Percentiles rank a stretch among this genome's conserved stretches.
phyloP scores from a whole-genome alignment of 1,140 invertebrate species.

The Armadillidium nasatum region DNA sequence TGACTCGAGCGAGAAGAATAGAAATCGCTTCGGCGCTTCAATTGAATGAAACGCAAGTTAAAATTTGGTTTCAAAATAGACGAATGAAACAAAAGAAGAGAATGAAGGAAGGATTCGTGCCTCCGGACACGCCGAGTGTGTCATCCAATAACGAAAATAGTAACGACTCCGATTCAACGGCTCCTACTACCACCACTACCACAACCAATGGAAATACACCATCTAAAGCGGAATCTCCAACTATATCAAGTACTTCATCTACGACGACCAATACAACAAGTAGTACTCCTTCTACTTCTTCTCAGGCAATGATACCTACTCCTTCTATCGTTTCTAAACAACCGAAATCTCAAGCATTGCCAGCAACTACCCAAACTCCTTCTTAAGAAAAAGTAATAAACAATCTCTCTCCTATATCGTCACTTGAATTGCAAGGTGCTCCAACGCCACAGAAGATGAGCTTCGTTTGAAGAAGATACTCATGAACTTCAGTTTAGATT shows the following conservation, averaged over 20 bases:
- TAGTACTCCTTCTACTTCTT: constrained; percentile 23
- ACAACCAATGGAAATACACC: constrained; percentile 21
- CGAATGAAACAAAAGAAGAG: constrained; percentile 91
- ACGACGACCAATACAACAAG: constrained; percentile 31
- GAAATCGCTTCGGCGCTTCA: constrained; percentile 94
- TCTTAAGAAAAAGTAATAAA: constrained; percentile 28
- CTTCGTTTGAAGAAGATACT: too few relatives aligned
- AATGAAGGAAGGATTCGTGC: constrained; percentile 81
- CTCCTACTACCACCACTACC: constrained; percentile 32
- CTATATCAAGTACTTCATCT: constrained; percentile 4
- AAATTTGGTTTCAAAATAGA: constrained; percentile 89
- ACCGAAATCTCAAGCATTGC: constrained; percentile 43
- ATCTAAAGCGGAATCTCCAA: constrained; percentile 21
- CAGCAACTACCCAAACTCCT: constrained; percentile 42
- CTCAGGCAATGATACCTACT: constrained; percentile 29
- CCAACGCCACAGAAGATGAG: not conserved
- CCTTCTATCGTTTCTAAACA: constrained; percentile 34
- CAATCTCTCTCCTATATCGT: not conserved
- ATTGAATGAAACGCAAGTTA: constrained; percentile 91
- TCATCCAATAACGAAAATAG: constrained; percentile 43
- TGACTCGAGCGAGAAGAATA: constrained; percentile 89
- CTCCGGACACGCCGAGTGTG: constrained; percentile 54
- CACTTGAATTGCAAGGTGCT: not conserved
- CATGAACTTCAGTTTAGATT: too few relatives aligned
- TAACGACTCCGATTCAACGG: constrained; percentile 42